Conservation (phyloP, 2,113 vertebrate species). For the Crotalus viridis region DNA sequence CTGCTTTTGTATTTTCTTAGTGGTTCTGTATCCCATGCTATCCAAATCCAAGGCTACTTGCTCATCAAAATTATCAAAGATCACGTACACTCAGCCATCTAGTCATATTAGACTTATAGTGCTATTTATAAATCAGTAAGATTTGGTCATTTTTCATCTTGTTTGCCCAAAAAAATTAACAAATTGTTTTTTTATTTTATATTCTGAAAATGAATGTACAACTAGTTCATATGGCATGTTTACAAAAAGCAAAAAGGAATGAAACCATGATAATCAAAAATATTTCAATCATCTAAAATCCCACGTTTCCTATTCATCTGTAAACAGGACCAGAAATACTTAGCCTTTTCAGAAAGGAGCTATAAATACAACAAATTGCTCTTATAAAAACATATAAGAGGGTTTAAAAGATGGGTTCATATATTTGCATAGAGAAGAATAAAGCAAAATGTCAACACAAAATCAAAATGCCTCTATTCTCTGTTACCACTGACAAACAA, state of each 20-base stretch:
- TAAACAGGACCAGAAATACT: not conserved
- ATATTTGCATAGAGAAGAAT: not conserved
- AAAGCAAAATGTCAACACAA: not conserved
- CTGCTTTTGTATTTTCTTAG: not conserved
- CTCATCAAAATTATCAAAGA: not conserved
- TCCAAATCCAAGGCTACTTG: not conserved
- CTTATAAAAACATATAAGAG: not conserved
- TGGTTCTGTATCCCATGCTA: not conserved
- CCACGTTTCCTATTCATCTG: not conserved
- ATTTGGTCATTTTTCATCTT: not conserved
- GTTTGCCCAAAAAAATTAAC: not conserved
- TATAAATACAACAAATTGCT: not conserved
- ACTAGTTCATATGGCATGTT: conserved; percentile 32
- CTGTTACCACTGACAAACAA: not conserved
- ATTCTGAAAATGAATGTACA: conserved; percentile 43
- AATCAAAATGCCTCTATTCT: not conserved
- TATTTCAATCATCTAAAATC: not conserved
- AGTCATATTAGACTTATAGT: not conserved
- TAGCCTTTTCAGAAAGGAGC: not conserved
- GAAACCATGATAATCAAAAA: not conserved
- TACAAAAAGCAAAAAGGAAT: conserved; percentile 31
- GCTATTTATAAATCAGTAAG: not conserved
- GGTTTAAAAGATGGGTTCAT: not conserved
- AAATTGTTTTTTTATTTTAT: not conserved
- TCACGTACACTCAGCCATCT: not conserved